Base-by-base conservation (phyloP, 2,797 vertebrate species). In the Hozukius guyotensis region DNA sequence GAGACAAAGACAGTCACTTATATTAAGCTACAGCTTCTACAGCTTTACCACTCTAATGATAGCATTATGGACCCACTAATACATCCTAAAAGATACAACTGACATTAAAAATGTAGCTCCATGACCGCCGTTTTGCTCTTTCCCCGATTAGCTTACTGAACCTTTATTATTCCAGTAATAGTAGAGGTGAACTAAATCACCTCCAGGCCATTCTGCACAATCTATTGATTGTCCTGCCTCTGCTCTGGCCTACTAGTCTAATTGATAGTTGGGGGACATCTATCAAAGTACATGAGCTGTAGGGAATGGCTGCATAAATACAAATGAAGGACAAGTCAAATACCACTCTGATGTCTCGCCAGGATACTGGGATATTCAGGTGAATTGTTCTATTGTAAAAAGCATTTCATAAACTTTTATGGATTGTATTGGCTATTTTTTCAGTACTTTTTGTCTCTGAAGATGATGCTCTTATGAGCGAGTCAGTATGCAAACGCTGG, bases 1-100 rank as follows among this genome's bases (percentile, higher is more conserved):
- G 89, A 90, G 83, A 86, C 38, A 75, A 18, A 87, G 20, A 68
- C 18, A 73, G 57, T 22, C 46, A 63, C 55, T 57, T 46, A 32
- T 1, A 68, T 53, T n/a, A 65, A 66, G 64, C 24, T 24, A 77
- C 14, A 52, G 66, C 0, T 18, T 62, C 36, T 20, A 3, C 12
- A 61, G 16, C 10, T 36, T 36, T 12, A 24, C 29, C 16, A 12
- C 9, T 20, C 5, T 63, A 70, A 66, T 14, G 12, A 22, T 2
- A 27, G 55, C 32, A 31, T 38, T 27, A 31, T 12, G 5, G 36
- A 66, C 59, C 59, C 42, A 62, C 34, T 27, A 32, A 75, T 52
- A 38, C 14, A 65, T 36, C 12, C 56, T 56, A 65, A 52, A 69
- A 49, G 5, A 27, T 27, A 22, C 10, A 46, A 55, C 16, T 5